Evolutionary conservation across 2,113 vertebrate species (phyloP).

Genomic region (Microcebus murinus): DNA sequence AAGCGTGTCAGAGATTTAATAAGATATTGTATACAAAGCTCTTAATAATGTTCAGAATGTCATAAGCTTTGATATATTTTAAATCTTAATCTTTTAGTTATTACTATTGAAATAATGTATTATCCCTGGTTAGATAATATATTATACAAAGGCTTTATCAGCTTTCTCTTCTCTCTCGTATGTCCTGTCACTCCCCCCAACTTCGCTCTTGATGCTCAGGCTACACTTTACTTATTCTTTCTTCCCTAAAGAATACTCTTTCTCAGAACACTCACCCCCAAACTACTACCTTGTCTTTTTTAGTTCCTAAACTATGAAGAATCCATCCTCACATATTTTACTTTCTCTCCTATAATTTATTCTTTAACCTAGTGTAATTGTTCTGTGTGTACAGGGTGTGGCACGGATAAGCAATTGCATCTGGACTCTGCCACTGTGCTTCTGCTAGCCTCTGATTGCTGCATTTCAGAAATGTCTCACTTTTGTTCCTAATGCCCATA

Average conservation of each 20-base stretch:
- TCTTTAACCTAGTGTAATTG: neutral
- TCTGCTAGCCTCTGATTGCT: neutral
- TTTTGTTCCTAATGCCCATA: neutral
- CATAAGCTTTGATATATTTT: neutral
- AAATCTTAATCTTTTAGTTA: neutral
- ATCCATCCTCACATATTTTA: neutral
- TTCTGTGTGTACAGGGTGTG: too few species aligned
- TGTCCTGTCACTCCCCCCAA: neutral
- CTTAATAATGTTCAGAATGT: neutral
- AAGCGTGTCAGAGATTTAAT: neutral
- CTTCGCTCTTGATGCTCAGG: neutral
- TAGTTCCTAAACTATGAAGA: neutral
- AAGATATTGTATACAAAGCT: neutral
- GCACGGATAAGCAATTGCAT: neutral
- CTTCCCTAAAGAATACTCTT: neutral
- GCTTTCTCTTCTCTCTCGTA: neutral
- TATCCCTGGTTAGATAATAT: neutral
- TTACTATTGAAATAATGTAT: neutral
- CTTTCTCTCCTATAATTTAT: neutral
- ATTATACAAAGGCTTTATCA: neutral
- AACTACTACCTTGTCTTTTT: neutral
- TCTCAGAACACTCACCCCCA: neutral
- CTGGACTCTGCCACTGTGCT: neutral
- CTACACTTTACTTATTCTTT: neutral
- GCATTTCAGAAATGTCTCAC: neutral